Conservation (phyloP, 2,888 invertebrate genomes). For the Mythimna albipuncta region DNA sequence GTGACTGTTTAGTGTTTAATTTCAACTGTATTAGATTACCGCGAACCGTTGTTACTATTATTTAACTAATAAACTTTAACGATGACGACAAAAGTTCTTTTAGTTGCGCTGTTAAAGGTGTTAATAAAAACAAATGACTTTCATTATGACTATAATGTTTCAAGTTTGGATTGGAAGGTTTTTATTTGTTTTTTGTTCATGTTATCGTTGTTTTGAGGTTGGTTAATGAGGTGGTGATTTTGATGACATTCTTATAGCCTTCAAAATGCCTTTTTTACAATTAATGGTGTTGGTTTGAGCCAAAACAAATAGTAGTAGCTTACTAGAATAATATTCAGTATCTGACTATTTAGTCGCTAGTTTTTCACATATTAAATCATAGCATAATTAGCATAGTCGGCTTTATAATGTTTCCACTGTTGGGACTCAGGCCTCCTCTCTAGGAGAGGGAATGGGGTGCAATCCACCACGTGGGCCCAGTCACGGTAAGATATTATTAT, state of each 20-base stretch:
- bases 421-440: too few relatives aligned
- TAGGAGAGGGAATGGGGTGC: too few relatives aligned
- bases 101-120: constrained; percentile 25
- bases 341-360: too few relatives aligned
- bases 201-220: constrained; percentile 17
- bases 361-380: too few relatives aligned
- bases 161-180: constrained; percentile 35
- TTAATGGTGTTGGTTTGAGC: neutral
- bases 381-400: too few relatives aligned
- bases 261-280: neutral
- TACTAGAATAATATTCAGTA: too few relatives aligned
- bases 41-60: constrained; percentile 63
- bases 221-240: constrained; percentile 9
- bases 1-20: constrained; percentile 73
- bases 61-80: constrained; percentile 68
- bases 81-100: constrained; percentile 59
- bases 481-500: too few relatives aligned
- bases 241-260: neutral
- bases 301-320: too few relatives aligned
- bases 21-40: constrained; percentile 71
- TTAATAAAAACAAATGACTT: constrained; percentile 51
- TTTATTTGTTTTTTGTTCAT: constrained; percentile 39
- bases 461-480: too few relatives aligned
- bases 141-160: constrained; percentile 39
- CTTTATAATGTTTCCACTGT: too few relatives aligned